Evolutionary conservation across 1,140 invertebrate species (phyloP).

Genomic region (Calosoma granatense): DNA sequence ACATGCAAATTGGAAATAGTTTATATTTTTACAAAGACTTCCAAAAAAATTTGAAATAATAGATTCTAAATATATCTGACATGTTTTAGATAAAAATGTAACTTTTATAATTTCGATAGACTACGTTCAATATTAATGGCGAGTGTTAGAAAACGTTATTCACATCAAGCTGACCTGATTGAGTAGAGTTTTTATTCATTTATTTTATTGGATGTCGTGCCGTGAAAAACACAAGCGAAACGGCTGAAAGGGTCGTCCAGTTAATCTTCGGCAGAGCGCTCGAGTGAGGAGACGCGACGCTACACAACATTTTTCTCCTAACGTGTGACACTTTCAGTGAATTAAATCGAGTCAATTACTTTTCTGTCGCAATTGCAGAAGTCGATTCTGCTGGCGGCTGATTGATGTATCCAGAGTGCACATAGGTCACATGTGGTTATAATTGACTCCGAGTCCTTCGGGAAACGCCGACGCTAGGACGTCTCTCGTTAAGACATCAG

Average conservation of each 20-base stretch:
- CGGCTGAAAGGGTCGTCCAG: not conserved
- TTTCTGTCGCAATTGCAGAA: constrained; percentile 7
- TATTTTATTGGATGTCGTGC: no score
- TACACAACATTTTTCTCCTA: not conserved
- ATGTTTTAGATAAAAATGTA: no score
- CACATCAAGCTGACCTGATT: no score
- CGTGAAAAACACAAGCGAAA: no score
- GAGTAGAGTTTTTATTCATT: no score
- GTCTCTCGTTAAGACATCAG: not conserved
- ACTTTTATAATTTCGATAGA: no score
- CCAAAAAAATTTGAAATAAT: no score
- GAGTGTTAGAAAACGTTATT: no score
- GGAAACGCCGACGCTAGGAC: not conserved
- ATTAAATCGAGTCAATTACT: constrained; percentile 6
- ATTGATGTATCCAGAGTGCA: constrained; percentile 8
- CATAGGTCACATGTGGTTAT: constrained; percentile 26
- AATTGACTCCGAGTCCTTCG: constrained; percentile 20
- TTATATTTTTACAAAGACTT: no score
- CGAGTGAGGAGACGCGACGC: not conserved
- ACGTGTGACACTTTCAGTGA: constrained; percentile 5
- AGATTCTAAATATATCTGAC: no score
- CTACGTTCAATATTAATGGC: no score
- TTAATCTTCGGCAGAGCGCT: not conserved
- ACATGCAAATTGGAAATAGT: no score
- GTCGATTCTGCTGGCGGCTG: not conserved